Evolutionary conservation across 2,888 invertebrate species (phyloP).

Genomic region (Pristionchus maxplancki): DNA sequence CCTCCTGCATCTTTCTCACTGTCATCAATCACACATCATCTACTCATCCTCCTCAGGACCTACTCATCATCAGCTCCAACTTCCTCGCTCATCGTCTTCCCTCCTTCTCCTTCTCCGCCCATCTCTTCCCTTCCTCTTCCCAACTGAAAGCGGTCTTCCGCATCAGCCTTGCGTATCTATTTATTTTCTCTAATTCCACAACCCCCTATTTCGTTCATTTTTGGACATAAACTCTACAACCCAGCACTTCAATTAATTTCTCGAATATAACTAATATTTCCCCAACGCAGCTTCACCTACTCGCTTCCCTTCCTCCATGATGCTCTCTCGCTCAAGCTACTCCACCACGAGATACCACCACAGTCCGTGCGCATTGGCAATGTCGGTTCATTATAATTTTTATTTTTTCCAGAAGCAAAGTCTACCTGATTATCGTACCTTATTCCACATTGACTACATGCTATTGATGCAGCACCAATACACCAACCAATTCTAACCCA

Average conservation of each 20-base stretch:
- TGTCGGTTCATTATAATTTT: neutral
- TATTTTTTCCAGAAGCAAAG: too few species aligned
- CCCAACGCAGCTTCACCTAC: neutral
- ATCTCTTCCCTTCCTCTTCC: neutral
- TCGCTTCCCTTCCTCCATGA: slow-evolving; percentile 11
- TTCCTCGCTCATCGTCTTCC: slow-evolving; percentile 3
- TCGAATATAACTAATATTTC: neutral
- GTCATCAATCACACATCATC: too few species aligned
- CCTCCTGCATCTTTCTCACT: neutral
- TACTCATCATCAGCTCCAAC: neutral
- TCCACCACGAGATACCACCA: neutral
- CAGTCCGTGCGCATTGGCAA: neutral
- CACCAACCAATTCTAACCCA: neutral
- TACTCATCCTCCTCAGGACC: neutral
- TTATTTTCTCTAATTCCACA: neutral
- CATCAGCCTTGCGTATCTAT: neutral
- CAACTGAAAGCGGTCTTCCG: neutral
- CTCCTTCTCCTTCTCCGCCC: neutral
- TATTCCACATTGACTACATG: too few species aligned
- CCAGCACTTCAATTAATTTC: neutral
- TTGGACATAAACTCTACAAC: neutral
- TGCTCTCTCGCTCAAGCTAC: neutral
- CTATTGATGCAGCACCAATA: neutral
- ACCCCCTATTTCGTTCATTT: too few species aligned
- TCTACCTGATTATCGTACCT: too few species aligned